These are phyloP conservation scores for Henricia sp. DNA, from an alignment of 53 echinoderm and acorn worm genomes.

Conservation along the genomic window DNA sequence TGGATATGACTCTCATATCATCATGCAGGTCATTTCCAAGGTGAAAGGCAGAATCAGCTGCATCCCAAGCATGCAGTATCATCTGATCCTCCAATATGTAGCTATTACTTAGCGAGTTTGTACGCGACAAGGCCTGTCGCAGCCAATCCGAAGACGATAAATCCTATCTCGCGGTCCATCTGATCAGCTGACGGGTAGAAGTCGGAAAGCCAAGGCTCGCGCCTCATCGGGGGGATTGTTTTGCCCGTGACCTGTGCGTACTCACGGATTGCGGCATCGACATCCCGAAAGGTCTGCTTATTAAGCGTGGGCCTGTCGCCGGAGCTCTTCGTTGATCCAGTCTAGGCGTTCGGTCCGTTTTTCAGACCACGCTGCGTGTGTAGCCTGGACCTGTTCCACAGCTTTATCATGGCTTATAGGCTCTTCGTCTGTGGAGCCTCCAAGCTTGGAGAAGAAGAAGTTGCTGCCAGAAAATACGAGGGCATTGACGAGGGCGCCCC, in stretches of 20 bases:
- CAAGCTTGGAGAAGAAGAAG: not conserved
- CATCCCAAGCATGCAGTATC: no score
- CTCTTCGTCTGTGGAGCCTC: not conserved
- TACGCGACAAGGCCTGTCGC: not conserved
- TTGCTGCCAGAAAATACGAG: not conserved
- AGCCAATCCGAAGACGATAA: not conserved
- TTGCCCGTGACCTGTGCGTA: not conserved
- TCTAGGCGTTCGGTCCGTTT: not conserved
- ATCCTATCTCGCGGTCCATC: conserved; percentile 2
- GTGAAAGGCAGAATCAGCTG: no score
- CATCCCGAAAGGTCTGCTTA: not conserved
- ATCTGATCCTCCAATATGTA: no score
- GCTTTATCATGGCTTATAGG: not conserved
- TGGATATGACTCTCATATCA: no score
- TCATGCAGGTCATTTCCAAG: no score
- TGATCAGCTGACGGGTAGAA: conserved; percentile 24
- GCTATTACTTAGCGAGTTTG: no score
- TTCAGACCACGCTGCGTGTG: no score
- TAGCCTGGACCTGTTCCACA: not conserved
- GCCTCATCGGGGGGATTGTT: not conserved
- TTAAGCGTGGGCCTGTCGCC: not conserved
- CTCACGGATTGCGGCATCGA: not conserved
- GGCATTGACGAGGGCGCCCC: not conserved
- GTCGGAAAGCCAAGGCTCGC: not conserved
- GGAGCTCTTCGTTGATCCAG: conserved; percentile 4